Evolutionary conservation across 1,140 invertebrate genomes (phyloP), one percentile per base, ranked within the genome.

Genomic region (Notospermus geniculatus): DNA sequence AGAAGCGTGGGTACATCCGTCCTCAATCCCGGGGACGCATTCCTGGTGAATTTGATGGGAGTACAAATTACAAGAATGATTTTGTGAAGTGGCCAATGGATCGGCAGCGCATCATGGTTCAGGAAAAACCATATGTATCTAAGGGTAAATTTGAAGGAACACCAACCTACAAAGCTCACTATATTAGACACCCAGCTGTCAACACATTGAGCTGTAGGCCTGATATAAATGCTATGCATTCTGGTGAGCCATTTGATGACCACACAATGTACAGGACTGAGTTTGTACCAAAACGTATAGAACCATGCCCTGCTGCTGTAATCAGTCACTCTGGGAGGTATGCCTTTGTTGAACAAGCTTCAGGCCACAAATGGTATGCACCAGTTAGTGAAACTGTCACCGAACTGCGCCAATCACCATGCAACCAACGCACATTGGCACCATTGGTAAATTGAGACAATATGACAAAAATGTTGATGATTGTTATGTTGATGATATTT

Each of bases 211-310:
- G 72, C 63, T 77, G 70, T 62, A 76, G 73, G 61, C 80, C 78
- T 50, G 68, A 66, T 43, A 63, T 69, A 17, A 46, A 60, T 7
- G 72, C 70, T 17, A 57, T 72, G 45, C 55, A 60, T 39, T 72
- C 67, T 43, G 64, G 67, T 43, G 72, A 69, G 19, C 73, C 72
- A 50, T 79, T 82, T 63, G 76, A 82, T 52, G 77, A 70, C 43
- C 62, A 53, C 36, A 82, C 80, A 0, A 77, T 79, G 69, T 82
- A 82, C 68, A 61, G 77, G 27, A 72, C 66, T 36, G 80, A 81
- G 59, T 82, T 71, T 68, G 72, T 71, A 9, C 67, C 65, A 15
- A 82, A 82, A 67, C 53, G 70, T 46, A 54, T 71, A 7, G 69
- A 66, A 25, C 63, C 70, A 2, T 81, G 79, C 68, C 78, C 78